Evolutionary conservation across 2,797 vertebrate species (phyloP).

Genomic region (Enteromius trimaculatus): DNA sequence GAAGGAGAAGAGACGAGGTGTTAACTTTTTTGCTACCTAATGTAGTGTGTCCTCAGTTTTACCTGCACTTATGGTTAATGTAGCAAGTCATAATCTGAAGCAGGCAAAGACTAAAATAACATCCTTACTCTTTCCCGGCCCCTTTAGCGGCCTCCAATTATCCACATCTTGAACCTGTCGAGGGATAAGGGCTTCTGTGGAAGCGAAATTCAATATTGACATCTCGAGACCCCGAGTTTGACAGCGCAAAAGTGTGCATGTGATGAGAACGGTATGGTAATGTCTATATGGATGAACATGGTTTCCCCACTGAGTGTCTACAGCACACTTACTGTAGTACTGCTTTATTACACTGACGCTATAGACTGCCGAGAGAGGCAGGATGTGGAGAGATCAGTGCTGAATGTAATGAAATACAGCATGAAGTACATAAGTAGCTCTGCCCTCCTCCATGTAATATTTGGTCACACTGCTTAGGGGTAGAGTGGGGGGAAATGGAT

Average conservation of each 20-base stretch:
- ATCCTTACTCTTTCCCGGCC: constrained; percentile 19
- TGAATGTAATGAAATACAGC: constrained; percentile 9
- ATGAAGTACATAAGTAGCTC: constrained; percentile 5
- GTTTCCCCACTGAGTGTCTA: not conserved
- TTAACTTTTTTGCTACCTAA: constrained; percentile 44
- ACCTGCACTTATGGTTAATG: constrained; percentile 58
- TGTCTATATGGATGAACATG: not conserved
- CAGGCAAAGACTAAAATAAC: constrained; percentile 53
- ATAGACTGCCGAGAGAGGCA: constrained; percentile 3
- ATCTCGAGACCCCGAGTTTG: constrained; percentile 23
- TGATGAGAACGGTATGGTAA: constrained; percentile 2
- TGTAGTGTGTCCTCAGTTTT: constrained; percentile 51
- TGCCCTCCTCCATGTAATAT: not conserved
- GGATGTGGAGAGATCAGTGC: not conserved
- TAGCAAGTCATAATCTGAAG: constrained; percentile 51
- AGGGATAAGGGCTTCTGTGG: constrained; percentile 5
- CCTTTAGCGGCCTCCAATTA: constrained; percentile 52
- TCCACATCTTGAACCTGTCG: constrained; percentile 34
- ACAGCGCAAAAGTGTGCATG: constrained; percentile 7
- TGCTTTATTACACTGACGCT: not conserved
- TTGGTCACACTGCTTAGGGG: not conserved
- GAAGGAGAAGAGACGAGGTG: constrained; percentile 25
- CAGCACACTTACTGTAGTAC: not conserved
- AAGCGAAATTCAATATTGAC: constrained; percentile 14
- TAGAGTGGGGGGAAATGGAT: too few relatives aligned